Percentiles rank a stretch among this genome's conserved stretches.
phyloP scores from a whole-genome alignment of 1,140 invertebrate species.

The Ostrea edulis region DNA sequence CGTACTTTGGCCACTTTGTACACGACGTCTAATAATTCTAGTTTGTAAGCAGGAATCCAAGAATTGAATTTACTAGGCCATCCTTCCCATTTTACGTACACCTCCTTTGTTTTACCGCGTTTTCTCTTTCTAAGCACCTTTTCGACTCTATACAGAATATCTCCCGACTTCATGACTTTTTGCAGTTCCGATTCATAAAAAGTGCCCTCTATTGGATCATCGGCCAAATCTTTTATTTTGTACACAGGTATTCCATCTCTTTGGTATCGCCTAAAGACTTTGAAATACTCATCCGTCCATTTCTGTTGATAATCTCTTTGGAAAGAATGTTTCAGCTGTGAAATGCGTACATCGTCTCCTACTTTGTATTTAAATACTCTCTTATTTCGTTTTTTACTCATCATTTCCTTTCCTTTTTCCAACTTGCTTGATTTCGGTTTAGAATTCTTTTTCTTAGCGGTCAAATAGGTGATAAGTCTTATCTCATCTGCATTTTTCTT shows the following conservation, averaged over 20 bases:
- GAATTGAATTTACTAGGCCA: constrained; percentile 59
- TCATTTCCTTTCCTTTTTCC: neutral
- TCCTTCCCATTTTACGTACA: constrained; percentile 47
- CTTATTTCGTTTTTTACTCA: neutral
- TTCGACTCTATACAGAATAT: constrained; percentile 32
- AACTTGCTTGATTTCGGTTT: neutral
- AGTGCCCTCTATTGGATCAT: constrained; percentile 40
- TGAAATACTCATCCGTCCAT: constrained; percentile 56
- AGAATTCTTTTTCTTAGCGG: neutral
- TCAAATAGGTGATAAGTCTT: constrained; percentile 36
- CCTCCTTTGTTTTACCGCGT: constrained; percentile 38
- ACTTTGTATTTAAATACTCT: constrained; percentile 22
- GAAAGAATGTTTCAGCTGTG: constrained; percentile 46
- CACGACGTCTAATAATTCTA: constrained; percentile 43
- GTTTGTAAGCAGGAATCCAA: constrained; percentile 47
- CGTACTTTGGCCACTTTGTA: constrained; percentile 31
- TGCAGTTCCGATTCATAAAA: constrained; percentile 57
- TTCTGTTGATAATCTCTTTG: constrained; percentile 54
- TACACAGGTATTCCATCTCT: constrained; percentile 51
- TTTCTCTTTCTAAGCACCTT: constrained; percentile 22
- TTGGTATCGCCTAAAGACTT: constrained; percentile 35
- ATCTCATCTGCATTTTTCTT: constrained; percentile 43
- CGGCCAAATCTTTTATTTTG: constrained; percentile 45
- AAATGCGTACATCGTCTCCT: constrained; percentile 49
- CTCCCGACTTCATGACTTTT: constrained; percentile 35